Evolutionary conservation across 2,797 vertebrate genomes (phyloP).

Genomic region (Myotis vivesi): DNA sequence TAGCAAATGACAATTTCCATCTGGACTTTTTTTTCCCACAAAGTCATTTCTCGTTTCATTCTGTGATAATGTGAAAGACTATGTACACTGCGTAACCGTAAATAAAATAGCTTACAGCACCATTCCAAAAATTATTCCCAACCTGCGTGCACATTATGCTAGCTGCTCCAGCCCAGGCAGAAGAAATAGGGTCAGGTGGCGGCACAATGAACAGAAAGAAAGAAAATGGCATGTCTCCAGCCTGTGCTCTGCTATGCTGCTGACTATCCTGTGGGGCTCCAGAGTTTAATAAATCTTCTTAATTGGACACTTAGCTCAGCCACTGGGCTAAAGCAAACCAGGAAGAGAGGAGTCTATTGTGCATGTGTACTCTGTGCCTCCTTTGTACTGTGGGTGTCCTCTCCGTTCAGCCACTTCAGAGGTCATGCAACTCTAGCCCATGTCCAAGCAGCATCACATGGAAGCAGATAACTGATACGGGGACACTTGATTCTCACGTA

Average conservation of each 20-base stretch:
- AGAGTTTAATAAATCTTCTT: slow-evolving; percentile 14
- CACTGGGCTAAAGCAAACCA: background rate
- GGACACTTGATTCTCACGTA: background rate
- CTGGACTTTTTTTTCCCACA: slow-evolving; percentile 24
- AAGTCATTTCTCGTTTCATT: slow-evolving; percentile 55
- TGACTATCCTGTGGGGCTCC: background rate
- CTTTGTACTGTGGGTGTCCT: fast-evolving
- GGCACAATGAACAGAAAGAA: background rate
- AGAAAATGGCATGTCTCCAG: background rate
- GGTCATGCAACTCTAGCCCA: background rate
- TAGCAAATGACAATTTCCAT: slow-evolving; percentile 58
- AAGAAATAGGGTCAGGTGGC: background rate
- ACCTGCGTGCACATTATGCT: background rate
- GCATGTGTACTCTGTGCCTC: no score
- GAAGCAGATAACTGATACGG: background rate
- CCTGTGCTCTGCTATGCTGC: background rate
- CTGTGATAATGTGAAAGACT: slow-evolving; percentile 56
- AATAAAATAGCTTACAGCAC: slow-evolving; percentile 57
- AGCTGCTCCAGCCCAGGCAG: background rate
- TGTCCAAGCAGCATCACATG: no score
- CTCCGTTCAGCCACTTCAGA: no score
- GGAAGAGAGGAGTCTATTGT: fast-evolving
- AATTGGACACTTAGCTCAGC: slow-evolving; percentile 37
- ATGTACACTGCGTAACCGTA: slow-evolving; percentile 18
- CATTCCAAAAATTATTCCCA: slow-evolving; percentile 13